These are phyloP conservation scores for Oreochromis niloticus DNA, from an alignment of 2,113 vertebrate species.

Conservation along the genomic window DNA sequence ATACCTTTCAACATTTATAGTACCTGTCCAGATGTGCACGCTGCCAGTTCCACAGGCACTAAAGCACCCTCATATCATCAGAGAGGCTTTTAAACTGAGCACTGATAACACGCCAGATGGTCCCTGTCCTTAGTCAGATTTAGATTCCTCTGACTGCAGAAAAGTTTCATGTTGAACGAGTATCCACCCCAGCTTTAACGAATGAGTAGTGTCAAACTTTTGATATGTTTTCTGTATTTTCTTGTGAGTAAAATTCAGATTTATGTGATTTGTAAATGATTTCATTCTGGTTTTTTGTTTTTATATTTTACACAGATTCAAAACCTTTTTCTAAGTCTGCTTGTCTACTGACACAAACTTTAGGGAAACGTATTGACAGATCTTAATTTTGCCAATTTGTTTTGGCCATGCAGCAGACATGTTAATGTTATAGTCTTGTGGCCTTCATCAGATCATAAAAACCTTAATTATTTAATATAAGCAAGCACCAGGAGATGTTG, in stretches of 20 bases:
- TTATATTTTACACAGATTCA: rapidly evolving
- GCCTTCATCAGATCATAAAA: not conserved
- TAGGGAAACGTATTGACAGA: rapidly evolving
- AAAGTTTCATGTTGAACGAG: not conserved
- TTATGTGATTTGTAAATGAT: rapidly evolving
- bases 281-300: not conserved
- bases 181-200: rapidly evolving
- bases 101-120: not conserved
- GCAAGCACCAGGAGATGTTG: rapidly evolving
- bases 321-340: not conserved
- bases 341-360: not conserved
- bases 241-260: not conserved
- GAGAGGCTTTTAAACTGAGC: not conserved
- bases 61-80: not conserved
- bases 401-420: not conserved
- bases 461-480: not conserved
- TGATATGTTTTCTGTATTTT: not conserved
- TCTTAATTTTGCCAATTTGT: not conserved
- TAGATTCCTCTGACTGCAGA: not conserved
- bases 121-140: not conserved
- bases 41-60: not conserved
- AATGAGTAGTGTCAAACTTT: not conserved
- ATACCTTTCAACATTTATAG: not conserved
- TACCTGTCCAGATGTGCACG: not conserved
- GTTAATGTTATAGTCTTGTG: not conserved